Conservation (phyloP, 2,888 invertebrate genomes). For the Panzeria rudis region DNA sequence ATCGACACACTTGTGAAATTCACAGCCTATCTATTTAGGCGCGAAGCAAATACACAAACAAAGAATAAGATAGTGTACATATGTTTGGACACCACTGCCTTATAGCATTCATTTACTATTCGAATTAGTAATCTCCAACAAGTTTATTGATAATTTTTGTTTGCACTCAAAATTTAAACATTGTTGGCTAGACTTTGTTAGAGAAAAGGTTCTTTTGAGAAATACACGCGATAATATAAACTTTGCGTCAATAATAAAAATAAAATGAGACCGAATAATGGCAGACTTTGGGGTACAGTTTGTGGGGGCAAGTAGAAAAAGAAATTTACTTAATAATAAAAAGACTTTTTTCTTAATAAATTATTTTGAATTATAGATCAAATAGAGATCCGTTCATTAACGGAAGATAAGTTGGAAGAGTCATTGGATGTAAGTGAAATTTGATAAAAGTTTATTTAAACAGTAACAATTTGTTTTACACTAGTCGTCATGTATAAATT, state of each 20-base stretch:
- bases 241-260: neutral
- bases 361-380: conserved; percentile 82
- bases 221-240: neutral
- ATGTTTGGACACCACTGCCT: too few species aligned
- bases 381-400: conserved; percentile 86
- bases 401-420: conserved; percentile 85
- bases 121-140: neutral
- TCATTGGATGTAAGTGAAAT: conserved; percentile 85
- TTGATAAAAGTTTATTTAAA: neutral
- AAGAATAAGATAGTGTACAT: too few species aligned
- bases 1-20: too few species aligned
- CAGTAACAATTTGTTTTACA: too few species aligned
- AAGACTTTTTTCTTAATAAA: conserved; percentile 68
- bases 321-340: conserved; percentile 61
- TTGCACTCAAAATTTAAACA: neutral
- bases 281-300: conserved; percentile 69
- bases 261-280: conserved; percentile 61
- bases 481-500: too few species aligned
- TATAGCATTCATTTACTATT: neutral
- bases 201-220: neutral
- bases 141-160: too few species aligned
- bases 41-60: too few species aligned
- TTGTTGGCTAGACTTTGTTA: neutral
- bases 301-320: conserved; percentile 50
- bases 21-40: too few species aligned